Base-by-base conservation (phyloP, 1,140 invertebrate species). In the Belonocnema kinseyi region DNA sequence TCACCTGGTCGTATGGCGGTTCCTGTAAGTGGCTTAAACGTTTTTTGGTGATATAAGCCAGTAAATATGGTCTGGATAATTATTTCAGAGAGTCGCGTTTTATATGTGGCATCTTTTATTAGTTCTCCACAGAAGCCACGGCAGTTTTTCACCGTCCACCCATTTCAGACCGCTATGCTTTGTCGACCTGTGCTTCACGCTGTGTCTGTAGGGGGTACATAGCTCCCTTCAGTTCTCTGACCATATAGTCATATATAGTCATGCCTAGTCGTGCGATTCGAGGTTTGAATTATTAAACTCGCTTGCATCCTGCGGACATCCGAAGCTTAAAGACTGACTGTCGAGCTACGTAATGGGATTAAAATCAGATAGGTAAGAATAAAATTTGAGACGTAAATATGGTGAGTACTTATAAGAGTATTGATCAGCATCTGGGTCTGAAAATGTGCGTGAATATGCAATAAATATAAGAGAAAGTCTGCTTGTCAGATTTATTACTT, bases 1-100 rank as follows among this genome's bases (percentile, higher is more conserved):
- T 40, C 40, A 7, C 40, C 40, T 7, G 3, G 40, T 40, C n/a
- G n/a, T n/a, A n/a, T 46, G 40, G 7, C 10, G 40, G 10, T 11
- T 56, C 40, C 33, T 33, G 61, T 66, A 33, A 46, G 61, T 66
- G 40, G 61, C 61, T 46, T 66, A 66, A 66, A 33, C 26, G 61
- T 33, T 16, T 33, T 40, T 46, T n/a, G 61, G 61, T 66, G 16
- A n/a, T 46, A 16, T 66, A 21, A 14, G 33, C 26, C 77, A 46
- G 40, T 46, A 46, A 6, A 46, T 46, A 71, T 50, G 77, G 76
- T 72, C 74, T 80, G 76, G 74, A 75, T 86, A 87, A 87, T 86
- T 80, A 87, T 87, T 87, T 85, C 85, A 78, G 74, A 75, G 85
- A 85, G 86, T 83, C 77, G 78, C 83, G 84, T 86, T 87, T 86